Evolutionary conservation across 2,113 vertebrate species (phyloP).

Genomic region (Sturnus vulgaris): DNA sequence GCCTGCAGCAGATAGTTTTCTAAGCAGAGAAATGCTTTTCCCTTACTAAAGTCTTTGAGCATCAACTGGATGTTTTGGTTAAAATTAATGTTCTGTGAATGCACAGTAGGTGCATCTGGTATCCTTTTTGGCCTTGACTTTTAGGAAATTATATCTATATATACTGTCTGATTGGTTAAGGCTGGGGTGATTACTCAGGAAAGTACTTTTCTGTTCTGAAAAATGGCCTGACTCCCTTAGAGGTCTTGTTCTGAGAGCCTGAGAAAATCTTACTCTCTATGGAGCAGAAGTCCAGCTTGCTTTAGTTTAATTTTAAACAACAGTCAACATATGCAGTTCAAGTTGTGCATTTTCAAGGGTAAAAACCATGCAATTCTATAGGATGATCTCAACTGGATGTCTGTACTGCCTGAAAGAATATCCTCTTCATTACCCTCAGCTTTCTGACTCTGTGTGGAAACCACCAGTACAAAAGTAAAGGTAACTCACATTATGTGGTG

Average conservation of each 20-base stretch:
- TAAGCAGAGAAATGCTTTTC: not conserved
- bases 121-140: not conserved
- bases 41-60: not conserved
- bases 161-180: not conserved
- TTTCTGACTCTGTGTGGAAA: not conserved
- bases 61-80: not conserved
- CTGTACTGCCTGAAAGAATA: not conserved
- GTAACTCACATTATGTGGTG: not conserved
- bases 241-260: not conserved
- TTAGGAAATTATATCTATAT: not conserved
- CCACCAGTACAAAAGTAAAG: not conserved
- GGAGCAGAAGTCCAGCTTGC: not conserved
- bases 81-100: not conserved
- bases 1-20: not conserved
- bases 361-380: not conserved
- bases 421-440: not conserved
- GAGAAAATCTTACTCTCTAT: not conserved
- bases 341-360: not conserved
- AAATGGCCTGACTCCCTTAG: not conserved
- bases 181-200: not conserved
- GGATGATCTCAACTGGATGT: not conserved
- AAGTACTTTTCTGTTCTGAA: not conserved
- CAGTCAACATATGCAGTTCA: not conserved
- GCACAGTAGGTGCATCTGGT: not conserved
- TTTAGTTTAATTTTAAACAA: not conserved